Base-by-base conservation (phyloP, 2,113 vertebrate species). In the Ictalurus furcatus region DNA sequence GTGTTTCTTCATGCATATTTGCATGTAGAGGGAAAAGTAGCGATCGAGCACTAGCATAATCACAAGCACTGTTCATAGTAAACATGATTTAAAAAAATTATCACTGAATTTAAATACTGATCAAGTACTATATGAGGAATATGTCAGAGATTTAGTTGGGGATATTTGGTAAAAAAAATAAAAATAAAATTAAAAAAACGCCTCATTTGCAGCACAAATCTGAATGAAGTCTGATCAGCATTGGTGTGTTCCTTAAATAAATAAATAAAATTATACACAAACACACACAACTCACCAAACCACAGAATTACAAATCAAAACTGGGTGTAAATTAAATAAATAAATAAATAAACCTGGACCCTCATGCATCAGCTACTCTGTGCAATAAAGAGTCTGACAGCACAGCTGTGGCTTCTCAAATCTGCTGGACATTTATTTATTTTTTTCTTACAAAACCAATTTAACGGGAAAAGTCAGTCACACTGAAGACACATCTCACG, bases 1-100 rank as follows among this genome's bases (percentile, higher is more conserved):
- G 61, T 78, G 84, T 89, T 81, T 40, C 74, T 85, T 81, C 74
- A 69, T n/a, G 61, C 21, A 58, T 52, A 56, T 40, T 69, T 87
- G 28, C 19, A 54, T 54, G 25, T 4, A 69, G 44, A 71, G 7
- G 28, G n/a, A 88, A 4, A 69, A 40, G 40, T 21, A 52, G 28
- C 11, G 44, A 6, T 48, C 44, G 44, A 5, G 9, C 52, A 81
- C 7, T 9, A 52, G 54, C 9, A 34, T 21, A 54, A 16, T 25
- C 21, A 52, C 23, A 52, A 25, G 11, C 44, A 79, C 14, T 56
- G 6, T 52, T 21, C 2, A 34, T 28, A 17, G 17, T 21, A 65
- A 12, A 14, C 34, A 56, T 56, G 14, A 52, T 52, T 1, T 11
- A 1, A 11, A 52, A 79, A 4, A 6, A 54, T 0, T 48, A 54